Percentiles rank a stretch among this genome's conserved stretches.
phyloP scores from a whole-genome alignment of 2,113 vertebrate species.

The Triplophysa dalaica region DNA sequence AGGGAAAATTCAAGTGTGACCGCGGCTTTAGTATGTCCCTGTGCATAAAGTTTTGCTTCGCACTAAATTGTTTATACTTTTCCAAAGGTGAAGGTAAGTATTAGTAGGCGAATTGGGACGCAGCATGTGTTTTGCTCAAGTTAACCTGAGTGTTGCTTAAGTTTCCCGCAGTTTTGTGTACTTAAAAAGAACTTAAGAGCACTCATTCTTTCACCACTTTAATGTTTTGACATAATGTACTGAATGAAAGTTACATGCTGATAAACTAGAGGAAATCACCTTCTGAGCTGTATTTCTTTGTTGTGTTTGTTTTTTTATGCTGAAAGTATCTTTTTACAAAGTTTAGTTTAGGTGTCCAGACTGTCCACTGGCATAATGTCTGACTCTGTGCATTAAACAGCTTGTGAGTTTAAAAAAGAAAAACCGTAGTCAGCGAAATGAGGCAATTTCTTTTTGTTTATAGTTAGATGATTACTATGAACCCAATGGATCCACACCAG shows the following conservation, averaged over 20 bases:
- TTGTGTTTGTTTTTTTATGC: not conserved
- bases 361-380: not conserved
- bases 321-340: not conserved
- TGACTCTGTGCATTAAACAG: not conserved
- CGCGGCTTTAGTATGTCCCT: no score
- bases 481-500: not conserved
- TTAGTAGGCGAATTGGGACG: no score
- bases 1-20: no score
- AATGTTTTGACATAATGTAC: not conserved
- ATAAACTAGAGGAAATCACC: not conserved
- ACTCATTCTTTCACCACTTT: not conserved
- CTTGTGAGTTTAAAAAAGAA: not conserved
- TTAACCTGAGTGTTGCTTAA: not conserved
- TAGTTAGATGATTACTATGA: not conserved
- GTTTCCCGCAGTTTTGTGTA: not conserved
- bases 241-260: not conserved
- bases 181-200: not conserved
- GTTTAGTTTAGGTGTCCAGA: not conserved
- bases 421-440: not conserved
- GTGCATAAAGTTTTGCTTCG: no score
- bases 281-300: not conserved
- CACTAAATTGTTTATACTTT: no score
- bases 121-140: not conserved
- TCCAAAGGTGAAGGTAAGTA: no score
- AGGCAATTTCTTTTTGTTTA: slow-evolving; percentile 13